Evolutionary conservation across 1,140 invertebrate species (phyloP), one percentile per base, ranked within the genome.

Genomic region (Drosophila trapezifrons): DNA sequence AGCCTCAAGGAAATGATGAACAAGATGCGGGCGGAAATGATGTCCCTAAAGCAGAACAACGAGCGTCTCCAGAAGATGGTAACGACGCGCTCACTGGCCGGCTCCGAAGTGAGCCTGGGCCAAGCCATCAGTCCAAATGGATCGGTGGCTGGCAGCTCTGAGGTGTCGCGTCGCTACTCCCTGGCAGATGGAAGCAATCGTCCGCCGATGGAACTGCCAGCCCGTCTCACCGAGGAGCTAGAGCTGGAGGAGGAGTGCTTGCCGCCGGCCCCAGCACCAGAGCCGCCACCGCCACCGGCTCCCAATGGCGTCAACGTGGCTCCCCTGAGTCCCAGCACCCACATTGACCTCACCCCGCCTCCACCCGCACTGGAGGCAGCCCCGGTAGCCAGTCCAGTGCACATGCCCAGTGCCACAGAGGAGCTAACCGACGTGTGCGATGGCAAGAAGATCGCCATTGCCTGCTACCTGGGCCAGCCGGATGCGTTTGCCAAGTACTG

Each of bases 21-120:
- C 83, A 98, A 98, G 93, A 98, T 99, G 97, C 96, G 97, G 93
- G 96, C 96, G 91, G 98, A 99, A 93, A 99, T 99, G 97, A 93
- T 97, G 78, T 97, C 96, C 80, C 93, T 99, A 77, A 99, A 99
- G 91, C 97, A 99, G 86, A 99, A 99, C 91, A 99, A 99, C 92
- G 98, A 99, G 84, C 94, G 98, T 37, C 93, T 99, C 1, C 98
- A 99, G 84, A 94, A 97, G 76, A 93, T 98, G 75, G 96, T 98
- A 2, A 96, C 96, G 5, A 96, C 95, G 25, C 95, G 97, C 80
- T 97, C 96, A 0, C 89, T 97, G 38, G 96, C 96, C 2, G 96
- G 96, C 2, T 97, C 96, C 9, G 95, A 96, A 75, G 96, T 94
- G 63, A 97, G 96, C 32, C 92, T 97, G 59, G 95, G 92, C 80